These are phyloP conservation scores for Microtus richardsoni DNA, from an alignment of 2,113 vertebrate species.

Conservation along the genomic window DNA sequence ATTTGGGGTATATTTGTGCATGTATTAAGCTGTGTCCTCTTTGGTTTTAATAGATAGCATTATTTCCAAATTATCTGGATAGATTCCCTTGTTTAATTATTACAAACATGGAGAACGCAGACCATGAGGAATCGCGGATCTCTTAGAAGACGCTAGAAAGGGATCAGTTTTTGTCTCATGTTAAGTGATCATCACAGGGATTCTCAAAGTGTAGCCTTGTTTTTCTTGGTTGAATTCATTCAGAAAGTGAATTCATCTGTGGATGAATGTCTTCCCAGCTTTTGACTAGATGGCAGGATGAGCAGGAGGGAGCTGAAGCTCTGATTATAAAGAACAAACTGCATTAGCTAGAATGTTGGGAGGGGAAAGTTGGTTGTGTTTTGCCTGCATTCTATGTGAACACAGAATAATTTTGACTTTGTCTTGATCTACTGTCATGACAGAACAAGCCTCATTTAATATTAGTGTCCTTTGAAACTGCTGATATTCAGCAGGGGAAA, in stretches of 20 bases:
- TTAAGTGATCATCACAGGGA: neutral
- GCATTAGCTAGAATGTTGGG: neutral
- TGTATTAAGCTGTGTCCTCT: neutral
- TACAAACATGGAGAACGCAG: neutral
- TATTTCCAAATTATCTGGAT: neutral
- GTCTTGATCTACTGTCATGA: neutral
- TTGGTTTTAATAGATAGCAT: neutral
- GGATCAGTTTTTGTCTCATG: neutral
- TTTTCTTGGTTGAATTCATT: neutral
- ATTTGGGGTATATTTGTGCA: neutral
- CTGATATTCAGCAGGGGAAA: neutral
- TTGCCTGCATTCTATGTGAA: neutral
- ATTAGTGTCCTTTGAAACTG: neutral
- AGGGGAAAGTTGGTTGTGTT: neutral
- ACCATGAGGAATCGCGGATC: neutral
- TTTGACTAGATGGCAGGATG: neutral
- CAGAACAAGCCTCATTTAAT: neutral
- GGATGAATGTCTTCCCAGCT: neutral
- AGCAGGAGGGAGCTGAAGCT: neutral
- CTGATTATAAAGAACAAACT: neutral
- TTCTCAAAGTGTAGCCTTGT: neutral
- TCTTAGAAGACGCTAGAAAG: neutral
- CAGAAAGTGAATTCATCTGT: neutral
- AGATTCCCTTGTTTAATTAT: slow-evolving; percentile 26
- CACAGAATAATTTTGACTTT: neutral